Base-by-base conservation (phyloP, 2,888 invertebrate species). In the Phasia obesa region DNA sequence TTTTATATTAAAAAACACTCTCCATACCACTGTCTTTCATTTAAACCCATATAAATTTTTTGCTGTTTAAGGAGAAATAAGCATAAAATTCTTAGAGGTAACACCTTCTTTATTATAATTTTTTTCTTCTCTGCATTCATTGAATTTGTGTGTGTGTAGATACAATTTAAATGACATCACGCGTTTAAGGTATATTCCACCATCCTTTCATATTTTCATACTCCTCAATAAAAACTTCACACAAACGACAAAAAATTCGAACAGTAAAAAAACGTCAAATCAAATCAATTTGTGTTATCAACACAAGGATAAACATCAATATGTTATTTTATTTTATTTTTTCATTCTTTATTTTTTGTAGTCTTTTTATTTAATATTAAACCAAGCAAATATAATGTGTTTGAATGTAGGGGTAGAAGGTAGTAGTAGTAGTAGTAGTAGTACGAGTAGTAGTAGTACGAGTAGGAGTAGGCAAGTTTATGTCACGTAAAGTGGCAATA, bases 251-350 rank as follows among this genome's bases (percentile, higher is more conserved):
- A 75, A 70, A 80, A 76, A 57, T 42, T 47, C 25, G 55, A 57
- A 21, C 21, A 51, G 25, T 19, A 60, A 42, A 83, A 49, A 60
- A 76, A 74, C 75, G 71, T 81, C 78, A 83, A 85, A 85, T 85
- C 84, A 83, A 83, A 85, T 85, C 84, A 85, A 84, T 85, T 84
- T 81, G 69, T 77, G 76, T 77, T 73, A 80, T 80, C 80, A 80
- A 77, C 84, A 81, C 64, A 80, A 78, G 78, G 78, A 82, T 82
- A 82, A 78, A 82, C 82, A 82, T 78, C 82, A 78, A 82, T 78
- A 78, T 82, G 69, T 78, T 82, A 64, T 74, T 70, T 77, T 60
- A 69, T 81, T 70, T 81, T 65, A 15, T 13, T 21, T 27, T 69
- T 23, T 17, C 11, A 11, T 38, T 38, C 11, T 4, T 49, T 65